Evolutionary conservation across 1,140 invertebrate genomes (phyloP).

Genomic region (Habropoda laboriosa): DNA sequence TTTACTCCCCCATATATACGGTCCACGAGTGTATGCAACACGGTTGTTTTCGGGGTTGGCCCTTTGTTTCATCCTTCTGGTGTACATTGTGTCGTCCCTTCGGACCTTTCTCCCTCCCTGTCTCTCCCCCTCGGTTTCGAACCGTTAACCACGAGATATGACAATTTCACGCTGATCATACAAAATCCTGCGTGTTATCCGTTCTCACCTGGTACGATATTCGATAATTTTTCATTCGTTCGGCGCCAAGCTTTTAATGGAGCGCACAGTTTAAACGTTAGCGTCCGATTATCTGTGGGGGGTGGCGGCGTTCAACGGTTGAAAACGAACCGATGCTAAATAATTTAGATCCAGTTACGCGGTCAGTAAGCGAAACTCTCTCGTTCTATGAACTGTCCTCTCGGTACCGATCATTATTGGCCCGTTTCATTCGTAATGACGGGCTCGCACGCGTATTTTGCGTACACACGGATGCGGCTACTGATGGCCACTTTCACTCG

Average conservation of each 20-base stretch:
- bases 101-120: too few relatives aligned
- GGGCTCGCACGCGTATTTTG: background rate
- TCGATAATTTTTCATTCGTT: too few relatives aligned
- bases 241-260: too few relatives aligned
- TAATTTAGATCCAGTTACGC: conserved; percentile 4
- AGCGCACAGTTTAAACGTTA: too few relatives aligned
- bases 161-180: too few relatives aligned
- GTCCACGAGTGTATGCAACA: background rate
- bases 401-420: background rate
- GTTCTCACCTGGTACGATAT: too few relatives aligned
- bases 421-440: background rate
- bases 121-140: too few relatives aligned
- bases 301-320: background rate
- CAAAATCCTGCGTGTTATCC: too few relatives aligned
- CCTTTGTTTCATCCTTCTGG: background rate
- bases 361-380: background rate
- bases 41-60: background rate
- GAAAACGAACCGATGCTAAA: background rate
- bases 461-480: background rate
- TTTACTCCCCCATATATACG: background rate
- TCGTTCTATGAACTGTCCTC: background rate
- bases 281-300: too few relatives aligned
- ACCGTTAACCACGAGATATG: background rate
- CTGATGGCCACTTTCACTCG: conserved; percentile 12
- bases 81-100: background rate